Percentiles rank a stretch among this genome's conserved stretches.
These are phyloP conservation scores for Lepidocyrtinus sp. DNA, from an alignment of 2,888 invertebrate species.

Conservation along the genomic window DNA sequence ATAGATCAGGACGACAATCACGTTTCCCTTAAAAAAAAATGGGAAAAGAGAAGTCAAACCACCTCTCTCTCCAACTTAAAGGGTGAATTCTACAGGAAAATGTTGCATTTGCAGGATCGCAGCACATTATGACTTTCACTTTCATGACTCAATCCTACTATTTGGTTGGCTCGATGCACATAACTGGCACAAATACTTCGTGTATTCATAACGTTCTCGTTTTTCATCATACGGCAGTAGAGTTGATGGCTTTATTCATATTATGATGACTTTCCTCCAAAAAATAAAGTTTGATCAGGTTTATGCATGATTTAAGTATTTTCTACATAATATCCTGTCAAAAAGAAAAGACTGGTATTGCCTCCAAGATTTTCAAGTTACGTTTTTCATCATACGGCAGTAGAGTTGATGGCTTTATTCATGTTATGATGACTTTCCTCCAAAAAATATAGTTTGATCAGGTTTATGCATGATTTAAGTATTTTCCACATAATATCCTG, in stretches of 20 bases:
- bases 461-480: conserved; percentile 55
- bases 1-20: conserved; percentile 22
- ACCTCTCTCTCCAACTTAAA: background rate
- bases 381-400: too few relatives aligned
- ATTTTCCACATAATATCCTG: conserved; percentile 56
- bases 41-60: background rate
- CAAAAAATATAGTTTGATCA: conserved; percentile 49
- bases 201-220: too few relatives aligned
- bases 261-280: conserved; percentile 47
- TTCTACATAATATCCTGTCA: conserved; percentile 57
- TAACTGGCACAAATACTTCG: background rate
- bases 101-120: background rate
- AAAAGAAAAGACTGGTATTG: too few relatives aligned
- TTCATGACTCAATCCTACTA: conserved; percentile 50
- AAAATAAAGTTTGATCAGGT: conserved; percentile 49
- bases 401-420: too few relatives aligned
- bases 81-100: background rate
- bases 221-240: too few relatives aligned
- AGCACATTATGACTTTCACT: conserved; percentile 40
- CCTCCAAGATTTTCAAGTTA: too few relatives aligned
- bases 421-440: conserved; percentile 44
- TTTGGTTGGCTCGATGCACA: background rate
- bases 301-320: conserved; percentile 57
- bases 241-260: too few relatives aligned
- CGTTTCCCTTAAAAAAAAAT: background rate